These are phyloP conservation scores for Paguma larvata DNA, from an alignment of 2,797 vertebrate genomes.

Conservation along the genomic window DNA sequence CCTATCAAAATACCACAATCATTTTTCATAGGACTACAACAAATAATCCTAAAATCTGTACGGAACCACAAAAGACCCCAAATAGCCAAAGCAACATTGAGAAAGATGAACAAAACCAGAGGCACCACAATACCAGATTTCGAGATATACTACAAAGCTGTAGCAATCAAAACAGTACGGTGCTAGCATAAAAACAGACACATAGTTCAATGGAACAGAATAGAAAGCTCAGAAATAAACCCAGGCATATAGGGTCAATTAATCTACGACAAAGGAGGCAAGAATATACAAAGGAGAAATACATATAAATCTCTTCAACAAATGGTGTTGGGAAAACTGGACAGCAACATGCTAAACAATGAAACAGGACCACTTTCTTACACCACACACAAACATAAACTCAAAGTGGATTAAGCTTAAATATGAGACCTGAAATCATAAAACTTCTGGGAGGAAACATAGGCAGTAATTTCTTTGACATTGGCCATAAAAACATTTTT, in stretches of 20 bases:
- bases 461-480: not conserved
- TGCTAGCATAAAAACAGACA: not conserved
- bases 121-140: not conserved
- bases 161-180: not conserved
- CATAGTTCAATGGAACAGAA: not conserved
- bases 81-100: not conserved
- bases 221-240: not conserved
- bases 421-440: not conserved
- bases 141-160: not conserved
- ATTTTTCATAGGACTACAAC: not conserved
- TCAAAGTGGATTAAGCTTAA: not conserved
- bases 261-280: not conserved
- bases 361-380: not conserved
- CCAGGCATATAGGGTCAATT: not conserved
- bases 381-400: not conserved
- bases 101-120: not conserved
- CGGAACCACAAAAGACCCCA: not conserved
- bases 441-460: not conserved
- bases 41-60: not conserved
- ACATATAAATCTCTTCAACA: not conserved
- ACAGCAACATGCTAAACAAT: not conserved
- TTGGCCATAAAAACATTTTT: not conserved
- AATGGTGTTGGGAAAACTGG: not conserved
- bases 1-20: not conserved
- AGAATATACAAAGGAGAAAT: not conserved